Evolutionary conservation across 2,888 invertebrate genomes (phyloP), one percentile per base, ranked within the genome.

Genomic region (Nomada fabriciana): DNA sequence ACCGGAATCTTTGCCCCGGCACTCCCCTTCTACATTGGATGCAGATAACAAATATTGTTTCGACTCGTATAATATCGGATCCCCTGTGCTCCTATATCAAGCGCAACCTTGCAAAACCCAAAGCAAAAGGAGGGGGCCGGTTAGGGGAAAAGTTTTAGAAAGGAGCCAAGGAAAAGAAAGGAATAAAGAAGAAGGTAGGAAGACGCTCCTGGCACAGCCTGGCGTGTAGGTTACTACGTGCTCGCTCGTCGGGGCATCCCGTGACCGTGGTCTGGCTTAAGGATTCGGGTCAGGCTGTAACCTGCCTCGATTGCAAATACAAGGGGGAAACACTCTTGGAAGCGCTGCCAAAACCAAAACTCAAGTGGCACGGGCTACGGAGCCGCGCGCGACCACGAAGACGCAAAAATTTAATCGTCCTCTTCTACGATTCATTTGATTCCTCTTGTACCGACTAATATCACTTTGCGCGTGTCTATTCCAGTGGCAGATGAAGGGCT

Each of bases 271-370:
- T 88, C 85, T 84, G 86, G 88, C 90, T 92, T 91, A 89, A 91
- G 89, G 90, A 93, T 93, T 93, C 92, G 90, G 90, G 90, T 93
- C 92, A 92, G 91, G 88, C 89, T 89, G 89, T 89, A 90, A 88
- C 91, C 91, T 90, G 91, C 88, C 91, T 91, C 91, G 90, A 92
- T 92, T 92, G 90, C 90, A 90, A 92, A 92, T 92, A 92, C 89
- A 85, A 85, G 82, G 76, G 75, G 88, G 89, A 90, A 89, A 90
- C 90, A 89, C 89, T 88, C 87, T 89, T 89, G 88, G 90, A 91
- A 88, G 85, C 88, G 79, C 86, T 92, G 92, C 91, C 92, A 92
- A 92, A 92, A 92, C 88, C 90, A 91, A 92, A 91, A 91, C 90
- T 91, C 91, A 89, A 91, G 90, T 90, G 86, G 85, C 85, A 88